These are phyloP conservation scores for Ariopsis seemanni DNA, from an alignment of 2,113 vertebrate species.

Conservation along the genomic window DNA sequence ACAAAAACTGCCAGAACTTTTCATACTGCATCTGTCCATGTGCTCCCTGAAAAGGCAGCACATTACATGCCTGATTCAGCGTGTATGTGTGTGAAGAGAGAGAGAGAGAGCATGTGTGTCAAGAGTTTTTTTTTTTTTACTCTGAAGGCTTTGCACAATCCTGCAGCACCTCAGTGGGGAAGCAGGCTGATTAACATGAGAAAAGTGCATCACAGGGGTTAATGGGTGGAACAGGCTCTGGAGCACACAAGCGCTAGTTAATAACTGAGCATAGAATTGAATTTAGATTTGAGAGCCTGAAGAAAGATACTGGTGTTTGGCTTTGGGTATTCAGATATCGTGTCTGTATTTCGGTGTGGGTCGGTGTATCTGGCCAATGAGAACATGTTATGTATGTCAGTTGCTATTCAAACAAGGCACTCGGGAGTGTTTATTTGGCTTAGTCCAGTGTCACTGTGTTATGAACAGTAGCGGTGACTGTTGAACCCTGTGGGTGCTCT, in stretches of 20 bases:
- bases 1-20: conserved; percentile 46
- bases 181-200: conserved; percentile 79
- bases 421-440: conserved; percentile 53
- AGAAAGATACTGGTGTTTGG: conserved; percentile 23
- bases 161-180: conserved; percentile 65
- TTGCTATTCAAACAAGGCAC: conserved; percentile 35
- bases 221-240: conserved; percentile 72
- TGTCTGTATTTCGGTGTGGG: conserved; percentile 7
- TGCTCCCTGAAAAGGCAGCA: conserved; percentile 63
- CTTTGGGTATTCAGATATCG: background rate
- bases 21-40: conserved; percentile 56
- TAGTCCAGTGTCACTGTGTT: conserved; percentile 44
- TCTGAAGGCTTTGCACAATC: conserved; percentile 68
- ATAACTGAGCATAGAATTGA: conserved; percentile 63
- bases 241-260: conserved; percentile 71
- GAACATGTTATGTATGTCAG: conserved; percentile 15
- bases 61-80: conserved; percentile 68
- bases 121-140: conserved; percentile 55
- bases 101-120: conserved; percentile 37
- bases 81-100: conserved; percentile 49
- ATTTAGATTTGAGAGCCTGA: conserved; percentile 46
- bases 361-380: conserved; percentile 31
- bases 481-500: conserved; percentile 38
- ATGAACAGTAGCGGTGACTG: conserved; percentile 54
- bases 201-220: conserved; percentile 77